phyloP scores from a whole-genome alignment of 2,113 vertebrate species.

The Boleophthalmus pectinirostris region DNA sequence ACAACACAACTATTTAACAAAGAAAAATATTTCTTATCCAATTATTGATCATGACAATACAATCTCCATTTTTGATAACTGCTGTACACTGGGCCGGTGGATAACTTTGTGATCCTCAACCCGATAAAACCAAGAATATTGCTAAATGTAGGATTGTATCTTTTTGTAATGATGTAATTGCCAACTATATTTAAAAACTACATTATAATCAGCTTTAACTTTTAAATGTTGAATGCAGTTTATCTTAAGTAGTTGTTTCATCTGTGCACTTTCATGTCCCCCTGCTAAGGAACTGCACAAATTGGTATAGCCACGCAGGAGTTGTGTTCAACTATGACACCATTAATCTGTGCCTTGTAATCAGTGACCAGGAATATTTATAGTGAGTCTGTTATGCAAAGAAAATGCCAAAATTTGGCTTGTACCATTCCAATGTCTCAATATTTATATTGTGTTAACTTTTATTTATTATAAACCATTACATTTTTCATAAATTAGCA shows the following conservation, averaged over 20 bases:
- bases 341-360: conserved; percentile 57
- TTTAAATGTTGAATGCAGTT: conserved; percentile 7
- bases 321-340: conserved; percentile 27
- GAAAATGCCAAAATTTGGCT: conserved; percentile 31
- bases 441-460: background rate
- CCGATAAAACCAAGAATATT: background rate
- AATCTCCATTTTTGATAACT: background rate
- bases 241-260: conserved; percentile 9
- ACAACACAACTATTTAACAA: too few species aligned
- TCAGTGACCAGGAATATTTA: conserved; percentile 15
- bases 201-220: conserved; percentile 2
- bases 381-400: conserved; percentile 52
- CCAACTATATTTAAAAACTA: background rate
- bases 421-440: conserved; percentile 29
- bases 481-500: background rate
- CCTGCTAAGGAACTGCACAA: conserved; percentile 45
- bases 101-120: background rate
- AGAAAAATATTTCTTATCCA: too few species aligned
- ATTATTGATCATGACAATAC: too few species aligned
- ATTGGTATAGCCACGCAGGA: conserved; percentile 41
- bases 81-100: background rate
- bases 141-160: conserved; percentile 20
- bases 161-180: conserved; percentile 20
- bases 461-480: conserved; percentile 14
- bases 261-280: conserved; percentile 31